Conservation (phyloP, 64 coral and sea anemone genomes). For the Cladopsammia gracilis region DNA sequence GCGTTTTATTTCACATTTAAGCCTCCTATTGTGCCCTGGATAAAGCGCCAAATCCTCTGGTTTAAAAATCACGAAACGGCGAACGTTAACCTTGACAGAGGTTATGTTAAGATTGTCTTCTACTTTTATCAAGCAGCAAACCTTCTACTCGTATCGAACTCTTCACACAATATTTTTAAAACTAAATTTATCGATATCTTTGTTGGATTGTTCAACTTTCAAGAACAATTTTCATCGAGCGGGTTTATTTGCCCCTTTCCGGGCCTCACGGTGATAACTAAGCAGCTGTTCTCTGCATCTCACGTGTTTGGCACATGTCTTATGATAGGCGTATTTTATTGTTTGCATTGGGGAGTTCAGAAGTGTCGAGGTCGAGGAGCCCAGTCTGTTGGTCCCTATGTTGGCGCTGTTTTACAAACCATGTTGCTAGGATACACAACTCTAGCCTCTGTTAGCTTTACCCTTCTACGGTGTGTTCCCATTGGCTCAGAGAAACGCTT, state of each 20-base stretch:
- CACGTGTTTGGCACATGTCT: constrained; percentile 62
- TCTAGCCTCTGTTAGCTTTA: constrained; percentile 46
- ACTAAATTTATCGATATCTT: constrained; percentile 46
- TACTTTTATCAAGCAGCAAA: constrained; percentile 87
- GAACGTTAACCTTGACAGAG: background rate
- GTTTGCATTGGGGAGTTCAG: background rate
- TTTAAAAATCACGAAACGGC: background rate
- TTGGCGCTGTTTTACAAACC: constrained; percentile 75
- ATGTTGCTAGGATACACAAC: constrained; percentile 93
- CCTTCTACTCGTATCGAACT: constrained; percentile 62
- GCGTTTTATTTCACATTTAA: constrained; percentile 35
- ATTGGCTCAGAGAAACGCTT: constrained; percentile 51
- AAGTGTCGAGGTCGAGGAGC: background rate
- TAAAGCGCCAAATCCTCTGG: constrained; percentile 48
- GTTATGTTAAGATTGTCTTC: constrained; percentile 88
- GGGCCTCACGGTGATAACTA: constrained; percentile 71
- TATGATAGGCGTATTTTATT: constrained; percentile 35
- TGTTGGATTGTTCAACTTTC: constrained; percentile 86
- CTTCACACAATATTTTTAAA: background rate
- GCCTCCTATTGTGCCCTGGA: constrained; percentile 56
- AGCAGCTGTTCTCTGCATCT: constrained; percentile 63
- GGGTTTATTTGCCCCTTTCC: constrained; percentile 77
- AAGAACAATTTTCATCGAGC: constrained; percentile 15
- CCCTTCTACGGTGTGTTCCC: constrained; percentile 51
- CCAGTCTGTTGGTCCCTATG: constrained; percentile 68